Base-by-base conservation (phyloP, 2,113 vertebrate species). In the Cryptoleucopteryx plumbea region DNA sequence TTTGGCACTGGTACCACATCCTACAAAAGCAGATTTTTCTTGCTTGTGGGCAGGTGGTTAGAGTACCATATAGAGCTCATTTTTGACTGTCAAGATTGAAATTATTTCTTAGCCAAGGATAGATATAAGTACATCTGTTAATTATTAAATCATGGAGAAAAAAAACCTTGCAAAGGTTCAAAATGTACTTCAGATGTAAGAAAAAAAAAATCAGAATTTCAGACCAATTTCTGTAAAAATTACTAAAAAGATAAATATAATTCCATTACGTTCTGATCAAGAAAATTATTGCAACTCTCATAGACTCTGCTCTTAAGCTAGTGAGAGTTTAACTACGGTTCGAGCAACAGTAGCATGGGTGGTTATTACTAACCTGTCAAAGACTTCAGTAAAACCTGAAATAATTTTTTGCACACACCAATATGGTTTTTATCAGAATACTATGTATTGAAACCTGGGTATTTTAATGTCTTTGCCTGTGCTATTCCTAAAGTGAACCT, bases 41-140 rank as follows among this genome's bases (percentile, higher is more conserved):
- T 97, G 61, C 91, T 97, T 91, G 73, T 92, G 94, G 96, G 88
- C 94, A 97, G 94, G 96, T 97, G 96, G 97, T 96, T 98, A 97
- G 92, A 97, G 90, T 96, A 96, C 72, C 92, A 93, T 96, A 94
- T 90, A 97, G 95, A 97, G 92, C 93, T 97, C 85, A 97, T 98
- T 98, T 98, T 96, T 98, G 94, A 97, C 94, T 98, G 93, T 98
- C 98, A 97, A 90, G 96, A 97, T 59, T 90, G 58, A 96, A 97
- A 97, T 97, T 97, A 98, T 98, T 98, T 97, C 93, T 93, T 93
- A 98, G 94, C 95, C 95, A 87, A 95, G 91, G 91, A 93, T 82
- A 97, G 84, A 85, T 96, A 90, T 97, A 97, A 92, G 82, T 96
- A 96, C 97, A 95, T 97, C 95, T 97, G 96, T 97, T 98, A 98